phyloP scores from a whole-genome alignment of 2,888 invertebrate species.

The Terebella lapidaria region DNA sequence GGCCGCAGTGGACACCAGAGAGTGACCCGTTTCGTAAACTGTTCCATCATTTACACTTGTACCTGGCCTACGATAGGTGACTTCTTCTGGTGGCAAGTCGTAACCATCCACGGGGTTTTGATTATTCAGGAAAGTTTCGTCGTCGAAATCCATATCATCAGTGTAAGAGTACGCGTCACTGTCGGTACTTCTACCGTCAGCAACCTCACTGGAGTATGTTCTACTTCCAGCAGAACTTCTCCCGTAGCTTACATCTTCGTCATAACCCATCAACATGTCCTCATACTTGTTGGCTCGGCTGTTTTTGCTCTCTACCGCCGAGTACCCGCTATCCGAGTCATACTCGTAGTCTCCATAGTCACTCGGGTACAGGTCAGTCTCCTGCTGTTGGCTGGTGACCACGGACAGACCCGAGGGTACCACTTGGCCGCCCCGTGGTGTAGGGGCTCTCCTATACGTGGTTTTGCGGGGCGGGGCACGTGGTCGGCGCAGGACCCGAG shows the following conservation, averaged over 20 bases:
- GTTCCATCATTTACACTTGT: too few relatives aligned
- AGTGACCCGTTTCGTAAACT: neutral
- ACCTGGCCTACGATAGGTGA: neutral
- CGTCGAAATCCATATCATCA: neutral
- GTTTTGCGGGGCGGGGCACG: neutral
- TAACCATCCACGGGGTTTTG: neutral
- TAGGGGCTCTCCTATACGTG: neutral
- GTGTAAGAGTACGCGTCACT: too few relatives aligned
- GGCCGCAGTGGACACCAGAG: neutral
- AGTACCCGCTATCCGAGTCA: neutral
- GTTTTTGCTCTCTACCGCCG: neutral
- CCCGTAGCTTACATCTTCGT: neutral
- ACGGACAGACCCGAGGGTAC: neutral
- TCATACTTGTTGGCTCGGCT: neutral
- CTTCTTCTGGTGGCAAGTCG: neutral
- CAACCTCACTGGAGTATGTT: too few relatives aligned
- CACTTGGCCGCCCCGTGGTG: neutral
- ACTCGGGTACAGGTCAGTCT: neutral
- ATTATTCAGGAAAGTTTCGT: neutral
- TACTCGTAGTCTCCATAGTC: neutral
- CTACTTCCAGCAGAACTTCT: too few relatives aligned
- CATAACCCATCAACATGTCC: neutral
- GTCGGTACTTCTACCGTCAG: too few relatives aligned
- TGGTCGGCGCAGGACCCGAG: slow-evolving; percentile 56
- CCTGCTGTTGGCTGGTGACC: neutral